Conservation (phyloP, 2,113 vertebrate species). For the Montifringilla adamsi region DNA sequence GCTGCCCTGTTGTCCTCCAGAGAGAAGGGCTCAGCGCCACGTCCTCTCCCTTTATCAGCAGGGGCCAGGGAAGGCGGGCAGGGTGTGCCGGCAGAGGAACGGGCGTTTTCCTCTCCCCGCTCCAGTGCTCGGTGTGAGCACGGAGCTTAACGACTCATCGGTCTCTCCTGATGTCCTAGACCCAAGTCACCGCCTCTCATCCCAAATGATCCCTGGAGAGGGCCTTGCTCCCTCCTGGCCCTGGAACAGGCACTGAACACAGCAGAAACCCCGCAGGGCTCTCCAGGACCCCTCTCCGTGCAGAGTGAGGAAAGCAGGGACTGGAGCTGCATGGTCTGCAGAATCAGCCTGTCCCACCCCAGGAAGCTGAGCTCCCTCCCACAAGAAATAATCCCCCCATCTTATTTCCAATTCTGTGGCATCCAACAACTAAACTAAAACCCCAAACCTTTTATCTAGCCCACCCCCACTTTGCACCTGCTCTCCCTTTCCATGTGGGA, state of each 20-base stretch:
- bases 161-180: background rate
- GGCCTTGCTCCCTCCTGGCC: background rate
- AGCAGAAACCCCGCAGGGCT: fast-evolving
- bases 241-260: background rate
- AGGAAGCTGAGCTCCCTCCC: background rate
- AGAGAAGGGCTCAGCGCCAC: background rate
- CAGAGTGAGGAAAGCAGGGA: background rate
- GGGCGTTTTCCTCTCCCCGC: background rate
- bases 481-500: background rate
- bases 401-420: background rate
- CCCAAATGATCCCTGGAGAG: background rate
- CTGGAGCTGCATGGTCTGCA: background rate
- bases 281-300: background rate
- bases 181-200: background rate
- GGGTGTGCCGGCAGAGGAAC: background rate
- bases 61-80: background rate
- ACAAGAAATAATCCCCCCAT: background rate
- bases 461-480: background rate
- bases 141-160: fast-evolving
- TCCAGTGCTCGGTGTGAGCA: fast-evolving
- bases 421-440: background rate
- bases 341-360: background rate
- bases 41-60: background rate
- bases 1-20: background rate
- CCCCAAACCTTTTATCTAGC: background rate